Base-by-base conservation (phyloP, 2,113 vertebrate species). In the Stegostoma tigrinum region DNA sequence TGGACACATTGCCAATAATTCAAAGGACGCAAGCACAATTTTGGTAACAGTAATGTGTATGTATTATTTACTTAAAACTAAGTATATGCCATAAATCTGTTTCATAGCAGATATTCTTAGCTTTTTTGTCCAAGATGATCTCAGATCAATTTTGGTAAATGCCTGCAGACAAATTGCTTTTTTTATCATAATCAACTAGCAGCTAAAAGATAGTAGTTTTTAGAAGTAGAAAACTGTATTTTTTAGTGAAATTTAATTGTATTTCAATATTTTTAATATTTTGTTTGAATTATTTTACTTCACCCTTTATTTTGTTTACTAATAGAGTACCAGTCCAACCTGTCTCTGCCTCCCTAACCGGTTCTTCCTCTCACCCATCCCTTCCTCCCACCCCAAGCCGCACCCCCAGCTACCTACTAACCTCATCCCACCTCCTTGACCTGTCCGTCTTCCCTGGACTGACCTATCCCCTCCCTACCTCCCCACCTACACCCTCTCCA, bases 51-150 rank as follows among this genome's bases (percentile, higher is more conserved):
- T 80, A 34, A 80, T 38, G 14, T 14, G n/a, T 80, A 17, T 38
- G n/a, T 80, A 38, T 80, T 80, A 80, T 80, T 80, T 80, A 80
- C 34, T 80, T 80, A 80, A 80, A 80, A 80, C 75, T 80, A 38
- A 80, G n/a, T 80, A 15, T 38, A 38, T 80, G 3, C 34, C 17
- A 6, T 80, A 80, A n/a, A 19, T 80, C 75, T 80, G 75, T 38
- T 80, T 80, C n/a, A 38, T 15, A n/a, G 27, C 2, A 80, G 34
- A n/a, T 78, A n/a, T 78, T 78, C 30, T 78, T 78, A n/a, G 30
- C 12, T 30, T 78, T 78, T 78, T 12, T 78, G 30, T 78, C 34
- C 21, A 80, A 38, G 75, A 5, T 38, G 75, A 38, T 80, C 34
- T 80, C 75, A 80, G 34, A 80, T 38, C n/a, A 80, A 80, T 80